phyloP scores from a whole-genome alignment of 2,113 vertebrate species.

The Salvator merianae region DNA sequence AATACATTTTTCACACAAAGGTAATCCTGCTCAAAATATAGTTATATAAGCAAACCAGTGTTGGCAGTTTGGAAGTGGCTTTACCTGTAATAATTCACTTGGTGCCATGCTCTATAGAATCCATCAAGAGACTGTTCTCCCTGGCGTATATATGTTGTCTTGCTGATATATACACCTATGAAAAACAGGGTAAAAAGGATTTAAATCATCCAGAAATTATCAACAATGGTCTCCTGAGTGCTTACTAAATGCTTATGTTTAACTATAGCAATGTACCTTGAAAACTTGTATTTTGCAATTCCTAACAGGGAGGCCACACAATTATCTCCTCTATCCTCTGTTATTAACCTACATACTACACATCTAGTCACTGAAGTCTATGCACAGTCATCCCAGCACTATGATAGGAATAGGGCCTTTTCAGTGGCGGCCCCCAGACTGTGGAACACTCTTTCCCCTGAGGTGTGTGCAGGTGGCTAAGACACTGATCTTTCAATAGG shows the following conservation, averaged over 20 bases:
- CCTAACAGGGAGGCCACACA: not conserved
- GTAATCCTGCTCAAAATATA: not conserved
- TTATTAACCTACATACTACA: not conserved
- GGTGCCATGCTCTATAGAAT: constrained; percentile 97
- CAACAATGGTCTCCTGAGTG: not conserved
- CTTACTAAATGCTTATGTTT: constrained; percentile 10
- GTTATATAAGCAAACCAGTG: not conserved
- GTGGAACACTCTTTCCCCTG: too few relatives aligned
- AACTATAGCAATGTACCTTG: not conserved
- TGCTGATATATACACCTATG: constrained; percentile 95
- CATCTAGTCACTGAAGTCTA: not conserved
- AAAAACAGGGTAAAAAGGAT: constrained; percentile 24
- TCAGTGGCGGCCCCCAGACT: too few relatives aligned
- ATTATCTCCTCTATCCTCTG: not conserved
- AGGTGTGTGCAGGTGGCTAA: too few relatives aligned
- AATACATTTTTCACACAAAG: not conserved
- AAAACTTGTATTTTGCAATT: not conserved
- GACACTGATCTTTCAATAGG: too few relatives aligned
- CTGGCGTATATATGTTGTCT: constrained; percentile 95
- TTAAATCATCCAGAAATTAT: not conserved
- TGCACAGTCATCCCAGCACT: not conserved
- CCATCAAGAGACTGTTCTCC: constrained; percentile 97
- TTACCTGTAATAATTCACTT: constrained; percentile 98
- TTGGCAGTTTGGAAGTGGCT: constrained; percentile 50
- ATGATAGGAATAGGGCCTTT: too few relatives aligned